phyloP scores from a whole-genome alignment of 2,888 invertebrate genomes.

The Perizoma flavofasciatum region DNA sequence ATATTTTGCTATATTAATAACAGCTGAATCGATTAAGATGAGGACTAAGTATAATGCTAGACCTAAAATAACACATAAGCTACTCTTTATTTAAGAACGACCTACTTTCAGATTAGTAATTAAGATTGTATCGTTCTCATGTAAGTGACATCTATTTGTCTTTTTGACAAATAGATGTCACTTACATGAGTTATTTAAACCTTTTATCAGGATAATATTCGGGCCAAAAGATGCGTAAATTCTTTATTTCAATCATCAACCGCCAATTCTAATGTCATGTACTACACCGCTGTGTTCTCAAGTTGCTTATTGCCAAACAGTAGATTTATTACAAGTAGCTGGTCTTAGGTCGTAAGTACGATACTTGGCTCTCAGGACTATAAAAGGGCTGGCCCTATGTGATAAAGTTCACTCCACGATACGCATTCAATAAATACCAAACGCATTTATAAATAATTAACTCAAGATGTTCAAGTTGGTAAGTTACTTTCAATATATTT shows the following conservation, averaged over 20 bases:
- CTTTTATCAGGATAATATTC: too few relatives aligned
- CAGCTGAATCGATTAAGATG: too few relatives aligned
- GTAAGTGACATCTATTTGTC: too few relatives aligned
- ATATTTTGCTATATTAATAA: too few relatives aligned
- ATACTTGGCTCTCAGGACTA: conserved; percentile 48
- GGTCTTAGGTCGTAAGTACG: conserved; percentile 56
- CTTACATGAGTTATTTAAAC: too few relatives aligned
- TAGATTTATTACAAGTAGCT: conserved; percentile 66
- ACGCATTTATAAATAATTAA: conserved; percentile 34
- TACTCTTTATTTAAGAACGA: too few relatives aligned
- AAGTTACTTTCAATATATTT: conserved; percentile 38
- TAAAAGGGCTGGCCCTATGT: conserved; percentile 69
- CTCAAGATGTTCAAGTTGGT: conserved; percentile 68
- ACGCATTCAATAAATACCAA: conserved; percentile 46
- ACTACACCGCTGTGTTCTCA: conserved; percentile 45
- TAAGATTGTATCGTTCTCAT: too few relatives aligned
- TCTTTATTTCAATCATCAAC: neutral
- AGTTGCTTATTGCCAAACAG: conserved; percentile 67
- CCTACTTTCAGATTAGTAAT: too few relatives aligned
- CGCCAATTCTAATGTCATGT: conserved; percentile 17
- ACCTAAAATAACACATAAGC: too few relatives aligned
- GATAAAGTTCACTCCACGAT: conserved; percentile 55
- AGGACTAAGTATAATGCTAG: too few relatives aligned
- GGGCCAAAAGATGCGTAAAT: too few relatives aligned
- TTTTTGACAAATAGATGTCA: too few relatives aligned